Conservation (phyloP, 2,797 vertebrate genomes). For the Meriones psammophilus region DNA sequence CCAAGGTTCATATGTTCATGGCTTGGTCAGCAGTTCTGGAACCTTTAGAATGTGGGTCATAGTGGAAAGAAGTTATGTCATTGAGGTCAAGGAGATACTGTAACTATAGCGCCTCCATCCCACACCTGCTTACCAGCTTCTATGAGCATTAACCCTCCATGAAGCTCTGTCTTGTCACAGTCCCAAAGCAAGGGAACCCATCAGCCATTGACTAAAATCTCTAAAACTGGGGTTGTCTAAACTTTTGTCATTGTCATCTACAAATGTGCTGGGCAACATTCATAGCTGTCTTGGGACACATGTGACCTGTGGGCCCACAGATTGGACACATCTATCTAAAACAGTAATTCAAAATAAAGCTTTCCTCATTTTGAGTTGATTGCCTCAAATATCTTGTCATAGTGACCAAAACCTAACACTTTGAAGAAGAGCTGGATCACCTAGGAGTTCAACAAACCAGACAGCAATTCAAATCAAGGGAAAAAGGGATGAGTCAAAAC, state of each 20-base stretch:
- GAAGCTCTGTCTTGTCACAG: background rate
- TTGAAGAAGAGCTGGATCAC: conserved; percentile 24
- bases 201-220: background rate
- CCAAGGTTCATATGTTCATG: background rate
- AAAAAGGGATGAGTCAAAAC: background rate
- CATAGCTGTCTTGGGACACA: background rate
- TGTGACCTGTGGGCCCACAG: background rate
- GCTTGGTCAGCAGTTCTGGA: background rate
- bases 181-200: background rate
- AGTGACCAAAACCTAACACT: background rate
- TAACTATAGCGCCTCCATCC: background rate
- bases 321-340: background rate
- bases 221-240: background rate
- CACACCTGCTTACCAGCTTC: background rate
- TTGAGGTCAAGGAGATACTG: background rate
- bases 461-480: conserved; percentile 4
- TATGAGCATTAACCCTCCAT: background rate
- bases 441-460: conserved; percentile 4
- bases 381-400: background rate
- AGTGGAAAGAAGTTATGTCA: background rate
- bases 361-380: background rate
- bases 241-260: background rate
- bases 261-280: background rate
- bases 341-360: background rate
- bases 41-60: background rate